phyloP scores from a whole-genome alignment of 2,797 vertebrate genomes.

The Urosaurus nigricauda region DNA sequence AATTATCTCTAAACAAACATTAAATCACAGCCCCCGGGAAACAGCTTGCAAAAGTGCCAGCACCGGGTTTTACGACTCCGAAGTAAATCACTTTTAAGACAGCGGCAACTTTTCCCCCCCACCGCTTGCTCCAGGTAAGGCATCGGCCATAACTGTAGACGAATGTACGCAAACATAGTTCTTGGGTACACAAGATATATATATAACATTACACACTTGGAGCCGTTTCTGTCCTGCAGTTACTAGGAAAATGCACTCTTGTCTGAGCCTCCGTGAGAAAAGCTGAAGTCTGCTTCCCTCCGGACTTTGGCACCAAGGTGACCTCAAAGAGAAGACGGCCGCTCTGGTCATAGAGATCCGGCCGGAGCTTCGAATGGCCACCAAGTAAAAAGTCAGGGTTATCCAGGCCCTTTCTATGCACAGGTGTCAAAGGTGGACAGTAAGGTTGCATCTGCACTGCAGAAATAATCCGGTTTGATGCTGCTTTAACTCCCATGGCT shows the following conservation, averaged over 20 bases:
- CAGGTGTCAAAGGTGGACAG: too few species aligned
- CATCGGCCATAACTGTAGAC: not conserved
- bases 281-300: not conserved
- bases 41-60: constrained; percentile 19
- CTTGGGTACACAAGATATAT: not conserved
- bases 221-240: fast-evolving
- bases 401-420: too few species aligned
- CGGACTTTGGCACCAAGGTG: not conserved
- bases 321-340: too few species aligned
- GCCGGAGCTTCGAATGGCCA: too few species aligned
- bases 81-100: constrained; percentile 38
- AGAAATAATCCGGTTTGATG: too few species aligned
- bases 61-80: not conserved
- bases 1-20: constrained; percentile 63
- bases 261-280: too few species aligned
- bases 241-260: not conserved
- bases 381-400: too few species aligned
- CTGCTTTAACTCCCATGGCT: too few species aligned
- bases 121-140: fast-evolving
- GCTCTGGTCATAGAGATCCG: too few species aligned
- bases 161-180: fast-evolving
- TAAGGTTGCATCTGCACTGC: too few species aligned
- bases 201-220: fast-evolving
- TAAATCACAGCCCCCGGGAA: constrained; percentile 35
- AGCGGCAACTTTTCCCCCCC: not conserved